Conservation (phyloP, 1,140 invertebrate species). For the Trichonephila clavipes region DNA sequence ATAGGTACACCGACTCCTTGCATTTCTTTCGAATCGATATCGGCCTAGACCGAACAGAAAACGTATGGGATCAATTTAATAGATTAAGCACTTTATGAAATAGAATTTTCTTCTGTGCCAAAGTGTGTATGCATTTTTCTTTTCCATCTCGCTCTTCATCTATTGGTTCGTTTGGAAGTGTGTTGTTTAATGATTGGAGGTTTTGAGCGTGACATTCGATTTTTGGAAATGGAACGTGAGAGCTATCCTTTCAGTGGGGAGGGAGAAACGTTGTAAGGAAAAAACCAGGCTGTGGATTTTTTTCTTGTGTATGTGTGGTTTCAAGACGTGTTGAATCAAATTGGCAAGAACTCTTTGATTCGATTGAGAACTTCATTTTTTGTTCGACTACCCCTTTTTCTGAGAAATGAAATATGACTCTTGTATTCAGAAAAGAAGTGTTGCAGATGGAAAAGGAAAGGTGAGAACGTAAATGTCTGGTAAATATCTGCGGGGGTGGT, state of each 20-base stretch:
- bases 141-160: neutral
- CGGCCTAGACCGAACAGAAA: neutral
- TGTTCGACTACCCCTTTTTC: no score
- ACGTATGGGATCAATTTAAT: slow-evolving; percentile 68
- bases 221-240: slow-evolving; percentile 14
- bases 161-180: neutral
- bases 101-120: slow-evolving; percentile 26
- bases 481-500: no score
- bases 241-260: neutral
- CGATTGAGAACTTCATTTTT: no score
- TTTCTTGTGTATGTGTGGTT: neutral
- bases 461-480: no score
- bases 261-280: neutral
- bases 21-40: slow-evolving; percentile 37
- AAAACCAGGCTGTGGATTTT: neutral
- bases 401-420: no score
- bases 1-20: neutral
- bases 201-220: slow-evolving; percentile 17
- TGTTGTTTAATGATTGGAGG: slow-evolving; percentile 18
- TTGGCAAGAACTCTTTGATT: neutral
- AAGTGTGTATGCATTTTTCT: neutral
- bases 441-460: no score
- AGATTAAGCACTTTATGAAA: slow-evolving; percentile 73
- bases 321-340: neutral
- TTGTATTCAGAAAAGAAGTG: no score